Percentiles rank a stretch among this genome's conserved stretches.
Evolutionary conservation across 2,888 invertebrate species (phyloP).

Genomic region (Agrypnus murinus): DNA sequence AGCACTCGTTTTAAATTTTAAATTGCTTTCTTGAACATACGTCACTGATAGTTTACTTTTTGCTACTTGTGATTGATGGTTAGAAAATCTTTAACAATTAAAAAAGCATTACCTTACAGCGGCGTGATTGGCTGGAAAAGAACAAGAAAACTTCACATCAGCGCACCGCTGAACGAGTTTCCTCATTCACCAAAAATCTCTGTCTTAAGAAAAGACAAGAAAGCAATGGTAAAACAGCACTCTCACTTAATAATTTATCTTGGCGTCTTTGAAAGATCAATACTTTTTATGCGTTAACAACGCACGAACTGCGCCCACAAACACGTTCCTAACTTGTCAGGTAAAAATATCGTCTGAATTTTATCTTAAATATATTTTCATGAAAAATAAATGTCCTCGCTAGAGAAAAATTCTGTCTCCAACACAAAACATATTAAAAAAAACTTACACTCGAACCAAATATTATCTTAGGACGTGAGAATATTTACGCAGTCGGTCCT

Average conservation of each 20-base stretch:
- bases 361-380: constrained; percentile 17
- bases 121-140: background rate
- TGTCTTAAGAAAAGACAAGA: constrained; percentile 13
- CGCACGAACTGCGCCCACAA: constrained; percentile 12
- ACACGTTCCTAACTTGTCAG: constrained; percentile 4
- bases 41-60: background rate
- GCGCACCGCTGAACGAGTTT: constrained; percentile 1
- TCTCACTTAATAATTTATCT: constrained; percentile 22
- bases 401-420: background rate
- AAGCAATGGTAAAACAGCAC: constrained; percentile 2
- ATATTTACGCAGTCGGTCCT: constrained; percentile 19
- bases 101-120: background rate
- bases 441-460: constrained; percentile 18
- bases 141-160: constrained; percentile 4
- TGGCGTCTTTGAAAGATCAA: constrained; percentile 16
- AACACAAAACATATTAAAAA: constrained; percentile 14
- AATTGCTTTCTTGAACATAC: background rate
- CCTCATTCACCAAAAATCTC: constrained; percentile 17
- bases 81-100: background rate
- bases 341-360: constrained; percentile 22
- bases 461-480: constrained; percentile 36
- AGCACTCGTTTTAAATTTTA: background rate
- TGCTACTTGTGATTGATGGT: background rate
- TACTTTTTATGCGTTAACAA: constrained; percentile 12
- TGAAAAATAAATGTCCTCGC: constrained; percentile 15